phyloP scores from a whole-genome alignment of 2,113 vertebrate genomes.

The Vidua chalybeata region DNA sequence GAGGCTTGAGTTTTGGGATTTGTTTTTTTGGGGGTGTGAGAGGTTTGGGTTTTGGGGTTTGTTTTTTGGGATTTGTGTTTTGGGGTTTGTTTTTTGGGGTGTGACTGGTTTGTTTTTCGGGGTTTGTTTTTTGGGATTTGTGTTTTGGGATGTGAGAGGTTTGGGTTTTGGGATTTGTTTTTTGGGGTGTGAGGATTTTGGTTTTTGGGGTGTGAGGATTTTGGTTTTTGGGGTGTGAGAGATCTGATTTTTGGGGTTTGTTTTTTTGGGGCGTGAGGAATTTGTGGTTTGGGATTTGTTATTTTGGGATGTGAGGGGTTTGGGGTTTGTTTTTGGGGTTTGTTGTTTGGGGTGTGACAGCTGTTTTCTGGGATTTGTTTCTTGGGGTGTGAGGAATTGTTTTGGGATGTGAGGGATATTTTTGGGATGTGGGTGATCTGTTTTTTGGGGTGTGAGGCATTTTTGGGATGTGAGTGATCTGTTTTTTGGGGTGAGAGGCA shows the following conservation, averaged over 20 bases:
- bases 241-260: not conserved
- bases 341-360: not conserved
- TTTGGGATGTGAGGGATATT: not conserved
- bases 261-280: not conserved
- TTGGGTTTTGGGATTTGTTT: not conserved
- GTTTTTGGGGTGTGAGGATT: not conserved
- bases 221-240: not conserved
- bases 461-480: not conserved
- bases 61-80: too few species aligned
- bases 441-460: not conserved
- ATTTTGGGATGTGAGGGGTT: not conserved
- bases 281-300: too few species aligned
- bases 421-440: too few species aligned
- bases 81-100: not conserved
- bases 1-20: too few species aligned
- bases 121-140: not conserved
- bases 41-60: too few species aligned
- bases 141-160: not conserved
- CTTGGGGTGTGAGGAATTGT: too few species aligned
- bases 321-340: not conserved
- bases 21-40: too few species aligned
- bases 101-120: not conserved
- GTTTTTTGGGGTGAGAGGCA: not conserved
- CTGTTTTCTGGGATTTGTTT: not conserved
- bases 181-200: not conserved